phyloP scores from a whole-genome alignment of 1,140 invertebrate species.

The Berghia stephanieae region DNA sequence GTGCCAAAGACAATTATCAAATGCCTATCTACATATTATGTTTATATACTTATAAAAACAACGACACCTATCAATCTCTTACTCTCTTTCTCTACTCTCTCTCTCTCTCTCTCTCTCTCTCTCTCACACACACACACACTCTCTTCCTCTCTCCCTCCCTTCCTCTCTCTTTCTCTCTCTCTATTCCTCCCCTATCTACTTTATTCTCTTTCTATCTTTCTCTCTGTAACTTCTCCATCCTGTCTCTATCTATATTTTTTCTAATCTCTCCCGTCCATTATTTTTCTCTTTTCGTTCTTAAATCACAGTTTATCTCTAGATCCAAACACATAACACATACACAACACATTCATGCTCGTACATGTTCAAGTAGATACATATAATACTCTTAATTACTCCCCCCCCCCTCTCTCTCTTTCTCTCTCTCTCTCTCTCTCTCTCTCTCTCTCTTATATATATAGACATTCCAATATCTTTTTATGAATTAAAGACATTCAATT shows the following conservation, averaged over 20 bases:
- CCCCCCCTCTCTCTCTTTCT: conserved; percentile 9
- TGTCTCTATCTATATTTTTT: neutral
- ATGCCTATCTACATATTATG: conserved; percentile 80
- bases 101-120: neutral
- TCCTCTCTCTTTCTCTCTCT: conserved; percentile 1
- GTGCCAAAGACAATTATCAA: neutral
- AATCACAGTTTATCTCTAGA: neutral
- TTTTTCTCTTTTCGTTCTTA: neutral
- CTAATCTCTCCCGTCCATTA: neutral
- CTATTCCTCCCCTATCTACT: neutral
- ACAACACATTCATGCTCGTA: neutral
- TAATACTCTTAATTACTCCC: neutral
- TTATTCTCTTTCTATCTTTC: conserved; percentile 15
- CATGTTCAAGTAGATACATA: neutral
- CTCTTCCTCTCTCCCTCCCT: neutral
- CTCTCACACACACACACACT: conserved; percentile 2
- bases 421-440: neutral
- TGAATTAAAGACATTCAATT: neutral
- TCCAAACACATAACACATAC: neutral
- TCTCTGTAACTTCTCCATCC: neutral
- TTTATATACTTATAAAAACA: conserved; percentile 89
- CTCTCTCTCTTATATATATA: conserved; percentile 25
- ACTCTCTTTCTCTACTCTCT: neutral
- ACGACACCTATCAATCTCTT: neutral
- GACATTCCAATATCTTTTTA: conserved; percentile 15